Conservation (phyloP, 2,797 vertebrate genomes). For the Pitangus sulphuratus region DNA sequence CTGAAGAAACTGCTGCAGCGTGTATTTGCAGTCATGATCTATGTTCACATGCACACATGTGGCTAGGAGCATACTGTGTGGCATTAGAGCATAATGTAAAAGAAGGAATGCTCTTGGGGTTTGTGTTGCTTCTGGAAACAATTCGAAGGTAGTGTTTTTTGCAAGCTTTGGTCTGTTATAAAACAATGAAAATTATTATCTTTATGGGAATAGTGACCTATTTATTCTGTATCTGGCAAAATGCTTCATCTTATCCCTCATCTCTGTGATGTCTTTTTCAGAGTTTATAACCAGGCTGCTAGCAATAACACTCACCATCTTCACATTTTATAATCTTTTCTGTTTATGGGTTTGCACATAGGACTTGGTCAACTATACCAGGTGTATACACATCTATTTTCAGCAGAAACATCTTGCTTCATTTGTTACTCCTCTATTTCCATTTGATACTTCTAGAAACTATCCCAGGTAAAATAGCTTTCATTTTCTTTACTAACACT, state of each 20-base stretch:
- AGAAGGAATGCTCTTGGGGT: not conserved
- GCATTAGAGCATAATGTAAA: not conserved
- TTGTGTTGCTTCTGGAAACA: not conserved
- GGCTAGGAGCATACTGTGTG: not conserved
- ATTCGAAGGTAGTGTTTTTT: not conserved
- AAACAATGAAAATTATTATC: not conserved
- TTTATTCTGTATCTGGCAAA: not conserved
- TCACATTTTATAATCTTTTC: not conserved
- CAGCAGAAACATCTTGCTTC: not conserved
- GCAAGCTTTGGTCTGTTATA: not conserved
- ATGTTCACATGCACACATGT: accelerated
- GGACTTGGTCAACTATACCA: not conserved
- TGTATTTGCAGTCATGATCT: not conserved
- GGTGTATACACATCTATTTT: not conserved
- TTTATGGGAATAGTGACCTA: not conserved
- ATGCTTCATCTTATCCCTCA: not conserved
- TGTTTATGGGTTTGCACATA: not conserved
- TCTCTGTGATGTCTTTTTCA: not conserved
- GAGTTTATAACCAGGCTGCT: not conserved
- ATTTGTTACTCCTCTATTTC: not conserved
- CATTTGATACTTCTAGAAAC: not conserved
- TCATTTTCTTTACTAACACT: not conserved
- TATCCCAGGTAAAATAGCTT: not conserved
- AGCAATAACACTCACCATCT: not conserved
- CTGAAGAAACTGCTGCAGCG: not conserved